Conservation (phyloP, 2,888 invertebrate genomes). For the Leucania comma region DNA sequence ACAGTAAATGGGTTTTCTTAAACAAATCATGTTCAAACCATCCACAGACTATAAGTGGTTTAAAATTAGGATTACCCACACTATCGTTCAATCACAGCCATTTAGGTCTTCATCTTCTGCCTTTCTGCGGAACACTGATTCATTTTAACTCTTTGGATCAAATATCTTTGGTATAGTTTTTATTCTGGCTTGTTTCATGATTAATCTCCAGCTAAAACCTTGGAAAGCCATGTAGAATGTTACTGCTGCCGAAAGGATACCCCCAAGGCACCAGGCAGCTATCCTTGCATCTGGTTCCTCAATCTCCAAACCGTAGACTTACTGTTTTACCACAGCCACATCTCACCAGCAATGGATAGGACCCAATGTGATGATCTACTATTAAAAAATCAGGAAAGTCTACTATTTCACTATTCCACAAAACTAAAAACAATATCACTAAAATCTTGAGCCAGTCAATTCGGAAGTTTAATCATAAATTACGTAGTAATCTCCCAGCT, state of each 20-base stretch:
- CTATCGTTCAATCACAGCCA: slow-evolving; percentile 3
- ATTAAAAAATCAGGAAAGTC: background rate
- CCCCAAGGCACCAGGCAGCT: background rate
- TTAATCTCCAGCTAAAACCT: too few relatives aligned
- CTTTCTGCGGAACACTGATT: background rate
- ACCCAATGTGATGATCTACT: background rate
- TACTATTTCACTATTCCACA: background rate
- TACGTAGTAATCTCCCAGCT: slow-evolving; percentile 85
- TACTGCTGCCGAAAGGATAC: background rate
- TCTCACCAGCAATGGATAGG: too few relatives aligned
- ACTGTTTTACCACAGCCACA: background rate
- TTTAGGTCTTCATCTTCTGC: background rate
- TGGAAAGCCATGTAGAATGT: background rate
- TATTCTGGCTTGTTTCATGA: background rate
- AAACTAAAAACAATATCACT: slow-evolving; percentile 8
- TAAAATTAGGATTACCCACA: background rate
- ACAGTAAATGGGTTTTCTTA: background rate
- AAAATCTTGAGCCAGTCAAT: slow-evolving; percentile 50
- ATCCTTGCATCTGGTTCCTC: background rate
- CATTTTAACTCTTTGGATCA: background rate
- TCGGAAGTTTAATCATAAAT: slow-evolving; percentile 73
- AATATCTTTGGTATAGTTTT: background rate
- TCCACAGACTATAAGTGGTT: background rate
- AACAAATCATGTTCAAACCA: background rate
- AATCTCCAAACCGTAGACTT: background rate